Conservation (phyloP, 1,140 invertebrate species). For the Chelonus insularis region DNA sequence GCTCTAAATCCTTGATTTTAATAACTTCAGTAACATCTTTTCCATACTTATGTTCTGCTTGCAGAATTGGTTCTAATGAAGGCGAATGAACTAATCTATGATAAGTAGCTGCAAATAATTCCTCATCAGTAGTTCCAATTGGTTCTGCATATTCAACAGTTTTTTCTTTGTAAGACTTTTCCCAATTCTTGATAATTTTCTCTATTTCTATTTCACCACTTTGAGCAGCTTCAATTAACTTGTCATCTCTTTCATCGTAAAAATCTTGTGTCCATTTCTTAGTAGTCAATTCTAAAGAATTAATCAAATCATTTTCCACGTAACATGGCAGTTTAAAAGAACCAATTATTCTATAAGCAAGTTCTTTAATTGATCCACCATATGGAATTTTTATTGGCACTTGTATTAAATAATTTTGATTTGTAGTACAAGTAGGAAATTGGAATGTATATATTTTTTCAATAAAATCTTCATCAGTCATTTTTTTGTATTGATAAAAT, state of each 20-base stretch:
- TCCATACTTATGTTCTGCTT: conserved; percentile 79
- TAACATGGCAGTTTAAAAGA: conserved; percentile 74
- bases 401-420: conserved; percentile 63
- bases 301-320: conserved; percentile 64
- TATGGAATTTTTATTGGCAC: conserved; percentile 68
- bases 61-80: conserved; percentile 74
- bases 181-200: conserved; percentile 70
- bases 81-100: conserved; percentile 82
- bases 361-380: conserved; percentile 64
- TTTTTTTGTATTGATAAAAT: too few relatives aligned
- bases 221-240: conserved; percentile 59
- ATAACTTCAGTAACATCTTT: conserved; percentile 70
- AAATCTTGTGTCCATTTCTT: conserved; percentile 61
- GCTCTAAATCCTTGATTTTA: conserved; percentile 67
- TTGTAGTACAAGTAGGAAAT: conserved; percentile 65
- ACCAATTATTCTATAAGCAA: conserved; percentile 68
- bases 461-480: conserved; percentile 51
- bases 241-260: conserved; percentile 63
- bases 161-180: conserved; percentile 71
- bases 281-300: conserved; percentile 59
- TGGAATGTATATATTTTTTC: conserved; percentile 63
- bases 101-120: conserved; percentile 79
- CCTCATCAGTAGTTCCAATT: conserved; percentile 73
- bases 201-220: conserved; percentile 67
- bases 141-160: conserved; percentile 68